Evolutionary conservation across 2,888 invertebrate species (phyloP).

Genomic region (Platypus cylindrus): DNA sequence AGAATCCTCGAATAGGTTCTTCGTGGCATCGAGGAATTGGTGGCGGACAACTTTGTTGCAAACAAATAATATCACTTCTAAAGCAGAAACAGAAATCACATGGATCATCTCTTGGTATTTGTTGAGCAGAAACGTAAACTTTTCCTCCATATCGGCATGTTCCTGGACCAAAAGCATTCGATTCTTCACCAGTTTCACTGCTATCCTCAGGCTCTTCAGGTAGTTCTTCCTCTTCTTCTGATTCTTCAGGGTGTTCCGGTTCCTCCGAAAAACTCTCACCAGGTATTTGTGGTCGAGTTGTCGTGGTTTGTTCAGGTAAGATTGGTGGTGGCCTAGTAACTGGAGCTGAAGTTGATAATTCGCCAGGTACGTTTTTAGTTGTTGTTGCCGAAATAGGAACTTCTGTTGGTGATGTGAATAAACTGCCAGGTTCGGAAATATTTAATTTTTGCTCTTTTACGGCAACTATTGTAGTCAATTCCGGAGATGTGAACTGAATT

Average conservation of each 20-base stretch:
- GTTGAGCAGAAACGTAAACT: slow-evolving; percentile 87
- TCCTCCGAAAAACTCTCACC: slow-evolving; percentile 27
- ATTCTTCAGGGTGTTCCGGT: slow-evolving; percentile 32
- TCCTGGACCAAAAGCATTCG: slow-evolving; percentile 69
- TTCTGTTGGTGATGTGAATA: slow-evolving; percentile 12
- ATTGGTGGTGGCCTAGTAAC: slow-evolving; percentile 13
- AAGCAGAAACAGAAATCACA: slow-evolving; percentile 97
- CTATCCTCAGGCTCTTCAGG: slow-evolving; percentile 39
- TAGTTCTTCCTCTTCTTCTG: too few relatives aligned
- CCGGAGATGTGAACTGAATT: slow-evolving; percentile 8
- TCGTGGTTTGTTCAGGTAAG: slow-evolving; percentile 13
- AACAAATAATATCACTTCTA: slow-evolving; percentile 87
- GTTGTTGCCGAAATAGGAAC: slow-evolving; percentile 16
- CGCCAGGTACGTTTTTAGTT: slow-evolving; percentile 20
- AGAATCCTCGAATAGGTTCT: slow-evolving; percentile 86
- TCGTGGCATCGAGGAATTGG: slow-evolving; percentile 86
- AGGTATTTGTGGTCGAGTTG: slow-evolving; percentile 18
- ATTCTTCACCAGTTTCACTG: slow-evolving; percentile 67
- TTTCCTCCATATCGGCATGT: slow-evolving; percentile 87
- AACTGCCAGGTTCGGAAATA: slow-evolving; percentile 6
- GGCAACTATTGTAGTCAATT: slow-evolving; percentile 9
- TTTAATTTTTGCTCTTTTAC: slow-evolving; percentile 7
- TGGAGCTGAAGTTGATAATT: slow-evolving; percentile 27
- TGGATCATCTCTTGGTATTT: slow-evolving; percentile 87
- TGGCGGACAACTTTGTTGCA: slow-evolving; percentile 91